Evolutionary conservation across 2,888 invertebrate species (phyloP).

Genomic region (Paralinhomoeus sp.): DNA sequence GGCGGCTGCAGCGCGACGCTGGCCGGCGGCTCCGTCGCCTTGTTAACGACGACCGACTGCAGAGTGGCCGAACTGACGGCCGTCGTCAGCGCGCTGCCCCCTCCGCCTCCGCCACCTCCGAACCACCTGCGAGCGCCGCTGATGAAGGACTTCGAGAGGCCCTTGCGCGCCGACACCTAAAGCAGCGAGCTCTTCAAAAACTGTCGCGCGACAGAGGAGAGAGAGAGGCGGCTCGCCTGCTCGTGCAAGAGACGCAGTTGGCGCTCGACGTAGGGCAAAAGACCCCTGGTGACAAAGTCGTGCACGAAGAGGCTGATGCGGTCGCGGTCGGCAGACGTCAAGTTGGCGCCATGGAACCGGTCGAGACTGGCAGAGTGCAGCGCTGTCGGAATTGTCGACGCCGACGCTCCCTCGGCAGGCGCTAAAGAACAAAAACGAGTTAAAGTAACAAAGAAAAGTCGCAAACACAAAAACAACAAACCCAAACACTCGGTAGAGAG

Average conservation of each 20-base stretch:
- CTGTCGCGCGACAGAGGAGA: conserved; percentile 3
- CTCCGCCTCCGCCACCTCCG: conserved; percentile 1
- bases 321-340: neutral
- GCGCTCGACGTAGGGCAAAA: conserved; percentile 73
- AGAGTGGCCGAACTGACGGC: neutral
- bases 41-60: too few species aligned
- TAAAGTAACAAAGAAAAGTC: too few species aligned
- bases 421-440: too few species aligned
- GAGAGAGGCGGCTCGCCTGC: conserved; percentile 16
- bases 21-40: too few species aligned
- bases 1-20: too few species aligned
- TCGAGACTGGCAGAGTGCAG: too few species aligned
- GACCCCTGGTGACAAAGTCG: conserved; percentile 59
- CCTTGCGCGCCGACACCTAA: conserved; percentile 42
- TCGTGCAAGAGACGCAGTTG: conserved; percentile 44
- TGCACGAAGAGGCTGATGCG: neutral
- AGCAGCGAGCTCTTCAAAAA: conserved; percentile 3
- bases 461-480: too few species aligned
- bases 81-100: neutral
- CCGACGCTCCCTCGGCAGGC: too few species aligned
- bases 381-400: too few species aligned
- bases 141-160: conserved; percentile 68
- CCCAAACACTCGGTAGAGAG: neutral
- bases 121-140: conserved; percentile 90
- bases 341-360: too few species aligned